phyloP scores from a whole-genome alignment of 2,797 vertebrate species.

The Lithobates pipiens region DNA sequence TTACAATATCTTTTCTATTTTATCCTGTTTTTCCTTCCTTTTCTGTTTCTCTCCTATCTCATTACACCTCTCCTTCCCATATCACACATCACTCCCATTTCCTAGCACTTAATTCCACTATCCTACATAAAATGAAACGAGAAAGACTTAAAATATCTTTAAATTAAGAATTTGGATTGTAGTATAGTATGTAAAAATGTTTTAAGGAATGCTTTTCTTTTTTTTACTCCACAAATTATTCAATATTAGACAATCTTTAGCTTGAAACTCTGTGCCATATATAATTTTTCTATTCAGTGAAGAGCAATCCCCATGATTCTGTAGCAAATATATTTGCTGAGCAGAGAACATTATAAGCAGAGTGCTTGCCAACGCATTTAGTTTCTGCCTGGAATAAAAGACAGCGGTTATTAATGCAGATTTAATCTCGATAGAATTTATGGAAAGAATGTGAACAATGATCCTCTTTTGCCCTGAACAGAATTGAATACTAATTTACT shows the following conservation, averaged over 20 bases:
- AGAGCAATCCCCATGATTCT: not conserved
- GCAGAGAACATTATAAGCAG: constrained; percentile 36
- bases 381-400: constrained; percentile 42
- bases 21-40: no score
- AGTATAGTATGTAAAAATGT: no score
- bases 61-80: no score
- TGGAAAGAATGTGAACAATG: not conserved
- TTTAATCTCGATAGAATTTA: constrained; percentile 19
- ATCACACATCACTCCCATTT: no score
- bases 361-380: constrained; percentile 17
- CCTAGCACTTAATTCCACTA: no score
- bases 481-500: not conserved
- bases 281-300: not conserved
- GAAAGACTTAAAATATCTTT: no score
- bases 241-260: not conserved
- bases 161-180: no score
- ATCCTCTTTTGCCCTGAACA: not conserved
- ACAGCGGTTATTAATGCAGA: constrained; percentile 44
- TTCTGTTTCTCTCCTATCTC: no score
- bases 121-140: no score
- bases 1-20: no score
- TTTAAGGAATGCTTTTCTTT: no score
- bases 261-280: not conserved
- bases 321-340: constrained; percentile 36
- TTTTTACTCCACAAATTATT: no score